Evolutionary conservation across 2,888 invertebrate genomes (phyloP).

Genomic region (Strigamia transsilvanica): DNA sequence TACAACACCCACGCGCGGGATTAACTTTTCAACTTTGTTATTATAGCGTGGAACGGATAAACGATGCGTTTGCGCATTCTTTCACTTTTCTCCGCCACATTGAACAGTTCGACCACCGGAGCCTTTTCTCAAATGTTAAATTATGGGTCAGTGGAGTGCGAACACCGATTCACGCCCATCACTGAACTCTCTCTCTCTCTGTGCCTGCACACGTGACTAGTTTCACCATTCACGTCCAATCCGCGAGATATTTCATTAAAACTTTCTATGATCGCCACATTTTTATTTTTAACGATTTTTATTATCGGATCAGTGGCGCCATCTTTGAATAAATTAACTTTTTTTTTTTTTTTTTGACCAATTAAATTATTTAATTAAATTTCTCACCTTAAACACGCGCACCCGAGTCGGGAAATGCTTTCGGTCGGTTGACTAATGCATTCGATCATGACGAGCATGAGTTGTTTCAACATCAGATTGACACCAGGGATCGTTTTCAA

Average conservation of each 20-base stretch:
- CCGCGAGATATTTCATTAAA: background rate
- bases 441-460: conserved; percentile 85
- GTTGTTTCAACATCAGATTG: conserved; percentile 84
- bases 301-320: background rate
- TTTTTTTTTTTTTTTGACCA: background rate
- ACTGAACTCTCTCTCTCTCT: background rate
- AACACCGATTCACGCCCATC: background rate
- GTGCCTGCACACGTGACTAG: background rate
- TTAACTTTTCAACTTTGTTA: conserved; percentile 40
- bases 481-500: conserved; percentile 55
- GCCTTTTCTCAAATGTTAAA: background rate
- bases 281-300: background rate
- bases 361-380: background rate
- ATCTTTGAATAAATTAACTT: background rate
- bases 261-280: background rate
- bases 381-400: conserved; percentile 80
- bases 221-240: background rate
- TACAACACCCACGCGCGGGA: background rate
- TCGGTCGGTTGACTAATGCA: conserved; percentile 90
- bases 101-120: background rate
- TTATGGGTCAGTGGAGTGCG: conserved; percentile 26
- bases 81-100: conserved; percentile 6
- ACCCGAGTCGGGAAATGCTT: conserved; percentile 87
- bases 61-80: background rate
- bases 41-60: background rate